A percentile compares a stretch with the other conserved stretches of the same genome.
These are phyloP conservation scores for Danio rerio DNA, from an alignment of 2,113 vertebrate genomes.

Conservation along the genomic window GRCz12tu NC_133182.1:28403001-28403500, in stretches of 20 bases:
- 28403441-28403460: neutral
- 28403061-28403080: slow-evolving; percentile 17
- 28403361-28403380: slow-evolving; percentile 21
- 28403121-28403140: slow-evolving; percentile 77
- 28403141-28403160: slow-evolving; percentile 80
- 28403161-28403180: slow-evolving; percentile 78
- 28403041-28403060: neutral
- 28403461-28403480: neutral
- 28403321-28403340: slow-evolving; percentile 58
- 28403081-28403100: slow-evolving; percentile 69
- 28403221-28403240: slow-evolving; percentile 75
- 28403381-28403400: slow-evolving; percentile 13
- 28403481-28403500: neutral
- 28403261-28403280: slow-evolving; percentile 73
- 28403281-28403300: slow-evolving; percentile 76
- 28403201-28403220: slow-evolving; percentile 76
- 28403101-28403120: slow-evolving; percentile 73
- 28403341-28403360: slow-evolving; percentile 32
- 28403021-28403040: too few relatives aligned
- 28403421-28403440: neutral
- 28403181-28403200: slow-evolving; percentile 78
- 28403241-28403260: slow-evolving; percentile 79
- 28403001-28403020: too few relatives aligned
- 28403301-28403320: slow-evolving; percentile 72
- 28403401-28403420: neutral